Base-by-base conservation (phyloP, 2,113 vertebrate species). In the Aldabrachelys gigantea region DNA sequence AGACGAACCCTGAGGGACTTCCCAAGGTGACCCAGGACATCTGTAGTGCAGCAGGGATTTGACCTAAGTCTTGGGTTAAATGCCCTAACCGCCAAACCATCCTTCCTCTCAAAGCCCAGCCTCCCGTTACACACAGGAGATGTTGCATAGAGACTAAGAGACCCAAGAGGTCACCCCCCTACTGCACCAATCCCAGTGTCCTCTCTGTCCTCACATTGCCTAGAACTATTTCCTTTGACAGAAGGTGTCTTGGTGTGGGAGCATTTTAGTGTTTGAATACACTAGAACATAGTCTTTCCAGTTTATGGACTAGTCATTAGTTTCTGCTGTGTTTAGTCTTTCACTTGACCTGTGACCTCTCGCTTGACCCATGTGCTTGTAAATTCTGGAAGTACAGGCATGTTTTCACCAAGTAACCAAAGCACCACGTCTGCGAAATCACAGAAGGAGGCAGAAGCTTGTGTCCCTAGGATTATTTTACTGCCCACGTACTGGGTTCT, bases 141-240 rank as follows among this genome's bases (percentile, higher is more conserved):
- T 31, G 5, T 10, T 65, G 62, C 31, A 35, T 35, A 65, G 7
- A 65, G 13, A 65, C 62, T 31, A 29, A 59, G 57, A 29, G 10
- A 12, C 27, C 57, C 27, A 29, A 59, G 57, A 59, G 57, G 27
- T 49, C 47, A 49, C 47, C 47, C 47, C 53, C 7, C 53, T 3
- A 21, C 19, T 38, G 65, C 65, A 72, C 4, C 65, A 2, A 5
- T 10, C n/a, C 65, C 65, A 21, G 17, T 17, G n/a, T 38, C 6
- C 65, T 57, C 10, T 72, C n/a, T 72, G 65, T 35, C 56, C 6
- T 10, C 57, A 54, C 81, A 16, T 2, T 0, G 0, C 0, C 0
- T 44, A 52, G 35, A 27, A 54, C 29, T 0, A 1, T 12, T 0
- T 13, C 9, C 31, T 52, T 14, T 49, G 44, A 29, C 17, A 11